Evolutionary conservation across 1,140 invertebrate genomes (phyloP), one percentile per base, ranked within the genome.

Genomic region (Ceratitis capitata): DNA sequence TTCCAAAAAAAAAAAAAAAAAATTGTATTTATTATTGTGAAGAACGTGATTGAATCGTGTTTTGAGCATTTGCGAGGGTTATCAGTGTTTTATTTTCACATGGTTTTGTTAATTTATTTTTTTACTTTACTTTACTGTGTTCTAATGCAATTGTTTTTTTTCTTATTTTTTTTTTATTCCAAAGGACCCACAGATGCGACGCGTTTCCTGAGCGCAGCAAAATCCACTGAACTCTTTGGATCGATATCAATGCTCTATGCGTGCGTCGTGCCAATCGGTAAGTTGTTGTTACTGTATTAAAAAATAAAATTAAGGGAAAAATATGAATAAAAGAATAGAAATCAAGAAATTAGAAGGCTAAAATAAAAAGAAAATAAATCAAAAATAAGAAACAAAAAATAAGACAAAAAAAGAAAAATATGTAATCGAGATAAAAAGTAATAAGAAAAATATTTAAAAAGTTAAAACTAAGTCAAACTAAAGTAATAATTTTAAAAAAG

Each of bases 211-310:
- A 85, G 86, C 83, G 87, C 88, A 6, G 90, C 88, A 84, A 92
- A 88, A 64, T 89, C 89, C 69, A 92, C 90, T 7, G 91, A 92
- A 74, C 88, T 92, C 49, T 92, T 92, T 56, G 91, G 91, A 51
- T 90, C 89, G 16, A 87, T 92, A 19, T 82, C 89, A 42, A 91
- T 92, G 89, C 87, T 92, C 16, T 87, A 88, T 47, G 87, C 87
- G 83, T 87, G 89, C 85, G 87, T 92, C 23, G 88, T 92, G 85
- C 91, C 89, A 78, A 86, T 87, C 3, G 91, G 91, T 92, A 85
- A 88, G 89, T 89, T 2, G 16, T 16, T 29, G 58, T 85, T 45
- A 85, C 23, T 51, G n/a, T 32, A 69, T 14, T 19, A 29, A 3
- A 78, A 74, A 32, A 39, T 47, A 51, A 83, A 51, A 53, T 35